phyloP scores from a whole-genome alignment of 2,888 invertebrate genomes.

The Mycalesis mineus region DNA sequence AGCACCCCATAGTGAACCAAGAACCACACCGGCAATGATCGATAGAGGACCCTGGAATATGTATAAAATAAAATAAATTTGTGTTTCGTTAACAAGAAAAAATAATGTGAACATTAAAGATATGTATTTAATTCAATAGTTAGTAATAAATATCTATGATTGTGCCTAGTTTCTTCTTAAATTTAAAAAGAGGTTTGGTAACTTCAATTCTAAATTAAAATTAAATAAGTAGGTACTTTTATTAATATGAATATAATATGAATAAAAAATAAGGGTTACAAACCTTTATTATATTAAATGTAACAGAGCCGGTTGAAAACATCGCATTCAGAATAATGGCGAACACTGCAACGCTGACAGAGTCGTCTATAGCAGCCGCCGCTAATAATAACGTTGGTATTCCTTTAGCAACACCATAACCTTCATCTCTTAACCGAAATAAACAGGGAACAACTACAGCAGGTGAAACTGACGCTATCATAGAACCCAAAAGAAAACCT shows the following conservation, averaged over 20 bases:
- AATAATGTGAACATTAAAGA: too few relatives aligned
- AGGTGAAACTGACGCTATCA: constrained; percentile 92
- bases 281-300: constrained; percentile 81
- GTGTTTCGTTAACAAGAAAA: too few relatives aligned
- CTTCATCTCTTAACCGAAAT: constrained; percentile 83
- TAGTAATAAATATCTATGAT: too few relatives aligned
- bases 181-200: too few relatives aligned
- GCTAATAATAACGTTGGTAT: constrained; percentile 93
- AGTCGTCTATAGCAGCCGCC: constrained; percentile 92
- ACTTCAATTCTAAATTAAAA: too few relatives aligned
- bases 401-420: constrained; percentile 89
- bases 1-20: constrained; percentile 85
- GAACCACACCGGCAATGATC: constrained; percentile 82
- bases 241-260: too few relatives aligned
- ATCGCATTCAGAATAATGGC: constrained; percentile 88
- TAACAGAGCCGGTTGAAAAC: constrained; percentile 82
- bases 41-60: constrained; percentile 80
- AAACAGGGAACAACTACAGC: constrained; percentile 94
- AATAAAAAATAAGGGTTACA: too few relatives aligned
- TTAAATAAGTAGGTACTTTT: too few relatives aligned
- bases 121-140: too few relatives aligned
- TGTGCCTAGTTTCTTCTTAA: too few relatives aligned
- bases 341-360: constrained; percentile 91
- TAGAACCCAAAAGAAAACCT: constrained; percentile 84
- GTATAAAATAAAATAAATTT: neutral